Base-by-base conservation (phyloP, 2,113 vertebrate genomes). In the Festucalex cinctus region DNA sequence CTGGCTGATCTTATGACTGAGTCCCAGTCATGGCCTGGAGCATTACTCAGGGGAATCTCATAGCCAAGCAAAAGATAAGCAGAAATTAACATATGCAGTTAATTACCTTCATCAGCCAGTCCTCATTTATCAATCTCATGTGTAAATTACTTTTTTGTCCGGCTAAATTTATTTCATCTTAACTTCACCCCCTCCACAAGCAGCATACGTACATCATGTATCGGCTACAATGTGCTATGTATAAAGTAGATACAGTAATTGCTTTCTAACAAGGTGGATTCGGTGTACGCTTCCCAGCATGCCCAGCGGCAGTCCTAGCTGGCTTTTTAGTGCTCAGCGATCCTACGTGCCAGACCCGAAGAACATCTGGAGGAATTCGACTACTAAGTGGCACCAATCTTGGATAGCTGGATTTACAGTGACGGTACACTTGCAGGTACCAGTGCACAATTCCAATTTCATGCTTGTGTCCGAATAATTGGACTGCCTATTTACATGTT, bases 111-210 rank as follows among this genome's bases (percentile, higher is more conserved):
- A 88, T 87, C 84, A 79, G 70, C 62, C 68, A 32, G 54, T 68
- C 44, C 72, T 79, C 83, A 76, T 88, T 88, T 89, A 88, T 89
- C 85, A 86, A 83, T 39, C 69, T 78, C 69, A 86, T 58, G 79
- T 89, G 78, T 76, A 86, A 88, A 88, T 89, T 83, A 77, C 83
- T 85, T 88, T 32, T 82, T 81, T 85, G 84, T 71, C 73, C 71
- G 81, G 80, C 76, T 83, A 83, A 86, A 86, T 90, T 86, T 63
- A 85, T 88, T 88, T 66, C 69, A 83, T 83, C 32, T 51, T 66
- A n/a, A 62, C 13, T 76, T 64, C 59, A 41, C 16, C 35, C 7
- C 1, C 5, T 56, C 43, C 48, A 9, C 22, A 19, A 39, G 64
- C 54, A 57, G 26, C 13, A 8, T 43, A 26, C 26, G n/a, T 62